Base-by-base conservation (phyloP, 2,797 vertebrate species). In the Iguana delicatissima region DNA sequence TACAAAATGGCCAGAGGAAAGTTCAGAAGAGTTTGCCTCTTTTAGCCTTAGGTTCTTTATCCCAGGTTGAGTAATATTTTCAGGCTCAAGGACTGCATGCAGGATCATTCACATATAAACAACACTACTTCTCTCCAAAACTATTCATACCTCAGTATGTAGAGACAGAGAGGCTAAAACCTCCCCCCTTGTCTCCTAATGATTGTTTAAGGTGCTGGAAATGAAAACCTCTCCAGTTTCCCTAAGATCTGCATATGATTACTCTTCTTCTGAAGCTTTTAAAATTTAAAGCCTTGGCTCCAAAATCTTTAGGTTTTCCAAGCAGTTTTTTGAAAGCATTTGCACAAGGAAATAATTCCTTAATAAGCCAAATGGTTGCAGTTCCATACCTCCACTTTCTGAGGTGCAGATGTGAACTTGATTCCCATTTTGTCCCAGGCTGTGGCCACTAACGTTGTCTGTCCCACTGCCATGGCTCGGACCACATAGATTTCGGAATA, bases 401-500 rank as follows among this genome's bases (percentile, higher is more conserved):
- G 96, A 79, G 97, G 96, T 2, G 95, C 42, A 0, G 97, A 97
- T n/a, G 93, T 97, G 86, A 96, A 91, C 80, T 94, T 96, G 82
- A 90, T 91, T 13, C 97, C 96, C 82, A 73, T 93, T 42, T 93
- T 96, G 92, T 97, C 96, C 90, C 93, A 95, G 85, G 96, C 97
- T 8, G 91, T 93, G 42, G 96, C 96, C 67, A 97, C 95, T 38
- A 97, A 91, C 32, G 96, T 97, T 52, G 96, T 96, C 91, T 97
- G 94, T 6, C 97, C 97, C 24, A 97, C 12, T 6, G 87, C 92
- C 55, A 94, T 14, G 38, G 92, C 97, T 88, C 74, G 95, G 69
- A 96, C 95, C 76, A 96, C 32, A n/a, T 96, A 96, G 84, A 96
- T 93, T 89, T 96, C 93, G 52, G 97, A 95, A 62, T 96, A 95